phyloP scores from a whole-genome alignment of 2,797 vertebrate genomes.

The Naso thynnoides region DNA sequence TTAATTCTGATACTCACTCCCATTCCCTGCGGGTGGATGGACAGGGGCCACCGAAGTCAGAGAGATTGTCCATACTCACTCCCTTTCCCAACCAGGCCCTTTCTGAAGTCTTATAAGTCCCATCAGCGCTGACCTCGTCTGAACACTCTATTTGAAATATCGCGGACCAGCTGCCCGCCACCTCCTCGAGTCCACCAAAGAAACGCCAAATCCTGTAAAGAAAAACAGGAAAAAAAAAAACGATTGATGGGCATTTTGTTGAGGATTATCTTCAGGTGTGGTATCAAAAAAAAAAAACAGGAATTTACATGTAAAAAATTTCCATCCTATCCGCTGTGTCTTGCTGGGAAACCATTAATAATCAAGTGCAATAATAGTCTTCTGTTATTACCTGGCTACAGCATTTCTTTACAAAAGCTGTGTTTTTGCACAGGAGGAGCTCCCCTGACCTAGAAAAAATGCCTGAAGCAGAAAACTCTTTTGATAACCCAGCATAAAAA shows the following conservation, averaged over 20 bases:
- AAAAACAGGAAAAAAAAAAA: slow-evolving; percentile 27
- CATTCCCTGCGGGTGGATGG: slow-evolving; percentile 84
- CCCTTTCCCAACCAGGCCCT: slow-evolving; percentile 84
- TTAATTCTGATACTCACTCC: slow-evolving; percentile 84
- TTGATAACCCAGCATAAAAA: slow-evolving; percentile 73
- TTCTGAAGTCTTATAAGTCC: slow-evolving; percentile 78
- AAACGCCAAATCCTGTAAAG: slow-evolving; percentile 72
- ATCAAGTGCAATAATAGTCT: slow-evolving; percentile 45
- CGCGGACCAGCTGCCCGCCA: slow-evolving; percentile 39
- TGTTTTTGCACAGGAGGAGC: slow-evolving; percentile 58
- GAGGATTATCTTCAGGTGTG: neutral
- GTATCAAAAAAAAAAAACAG: no score
- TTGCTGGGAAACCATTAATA: slow-evolving; percentile 29
- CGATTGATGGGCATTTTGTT: neutral
- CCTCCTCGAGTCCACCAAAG: slow-evolving; percentile 46
- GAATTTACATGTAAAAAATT: neutral
- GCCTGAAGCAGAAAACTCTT: slow-evolving; percentile 63
- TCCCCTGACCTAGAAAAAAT: slow-evolving; percentile 82
- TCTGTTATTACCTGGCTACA: slow-evolving; percentile 44
- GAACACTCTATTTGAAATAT: slow-evolving; percentile 57
- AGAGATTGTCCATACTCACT: slow-evolving; percentile 88
- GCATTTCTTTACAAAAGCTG: slow-evolving; percentile 53
- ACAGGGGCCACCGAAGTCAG: slow-evolving; percentile 85
- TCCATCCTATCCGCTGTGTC: neutral
- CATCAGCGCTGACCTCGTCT: slow-evolving; percentile 75